phyloP scores from a whole-genome alignment of 2,797 vertebrate species.

The Myotis pilosus region DNA sequence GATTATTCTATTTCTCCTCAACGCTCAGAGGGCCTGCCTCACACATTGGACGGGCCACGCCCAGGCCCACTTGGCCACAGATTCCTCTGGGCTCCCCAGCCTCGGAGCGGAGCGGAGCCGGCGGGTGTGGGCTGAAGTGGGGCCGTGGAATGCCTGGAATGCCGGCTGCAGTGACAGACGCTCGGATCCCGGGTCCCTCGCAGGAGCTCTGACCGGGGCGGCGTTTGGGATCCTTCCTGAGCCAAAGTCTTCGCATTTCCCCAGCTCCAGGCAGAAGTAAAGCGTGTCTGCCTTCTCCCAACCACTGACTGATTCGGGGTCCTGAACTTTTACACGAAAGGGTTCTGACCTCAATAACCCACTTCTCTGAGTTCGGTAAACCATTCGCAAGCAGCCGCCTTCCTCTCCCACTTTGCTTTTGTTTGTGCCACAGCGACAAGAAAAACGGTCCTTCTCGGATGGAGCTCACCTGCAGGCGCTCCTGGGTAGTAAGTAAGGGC shows the following conservation, averaged over 20 bases:
- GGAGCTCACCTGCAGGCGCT: not conserved
- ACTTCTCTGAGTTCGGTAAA: not conserved
- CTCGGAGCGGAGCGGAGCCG: not conserved
- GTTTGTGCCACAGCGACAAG: not conserved
- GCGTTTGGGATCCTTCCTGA: not conserved
- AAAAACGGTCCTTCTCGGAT: not conserved
- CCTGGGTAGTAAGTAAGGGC: not conserved
- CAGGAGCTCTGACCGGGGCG: not conserved
- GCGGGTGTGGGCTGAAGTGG: slow-evolving; percentile 59
- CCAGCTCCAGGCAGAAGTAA: not conserved
- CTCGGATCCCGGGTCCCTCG: not conserved
- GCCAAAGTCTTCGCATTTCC: slow-evolving; percentile 22
- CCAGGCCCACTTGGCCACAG: not conserved
- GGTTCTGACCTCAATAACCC: not conserved
- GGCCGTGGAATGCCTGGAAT: slow-evolving; percentile 66
- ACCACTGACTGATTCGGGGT: not conserved
- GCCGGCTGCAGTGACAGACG: not conserved
- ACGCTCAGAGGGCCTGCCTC: not conserved
- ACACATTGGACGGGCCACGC: not conserved
- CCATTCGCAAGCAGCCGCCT: not conserved
- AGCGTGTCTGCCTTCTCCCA: slow-evolving; percentile 27
- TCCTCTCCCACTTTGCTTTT: not conserved
- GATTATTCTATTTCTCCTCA: not conserved
- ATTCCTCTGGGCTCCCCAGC: not conserved
- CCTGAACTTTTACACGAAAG: not conserved